phyloP scores from a whole-genome alignment of 64 coral and sea anemone genomes.

The Anthopleura sola region DNA sequence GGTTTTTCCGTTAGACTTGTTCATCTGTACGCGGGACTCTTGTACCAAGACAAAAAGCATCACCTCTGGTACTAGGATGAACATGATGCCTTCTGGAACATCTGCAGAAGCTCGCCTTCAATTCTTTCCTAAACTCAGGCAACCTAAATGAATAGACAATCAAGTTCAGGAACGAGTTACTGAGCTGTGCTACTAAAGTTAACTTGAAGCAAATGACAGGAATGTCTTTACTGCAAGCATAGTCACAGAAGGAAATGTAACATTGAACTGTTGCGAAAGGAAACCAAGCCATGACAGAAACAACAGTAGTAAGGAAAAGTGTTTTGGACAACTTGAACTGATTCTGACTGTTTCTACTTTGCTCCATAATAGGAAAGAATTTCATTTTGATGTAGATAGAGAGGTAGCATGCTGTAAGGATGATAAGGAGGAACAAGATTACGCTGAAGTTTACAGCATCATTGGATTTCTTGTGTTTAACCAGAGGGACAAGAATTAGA shows the following conservation, averaged over 20 bases:
- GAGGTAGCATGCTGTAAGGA: neutral
- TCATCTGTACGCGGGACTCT: neutral
- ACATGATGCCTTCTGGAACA: neutral
- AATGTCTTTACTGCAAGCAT: neutral
- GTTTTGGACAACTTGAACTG: neutral
- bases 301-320: neutral
- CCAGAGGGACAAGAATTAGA: no score
- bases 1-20: neutral
- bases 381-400: neutral
- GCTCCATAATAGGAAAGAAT: neutral
- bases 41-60: neutral
- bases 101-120: neutral
- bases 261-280: neutral
- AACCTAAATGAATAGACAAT: neutral
- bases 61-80: neutral
- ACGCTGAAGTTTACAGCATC: neutral
- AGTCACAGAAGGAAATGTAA: neutral
- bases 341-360: neutral
- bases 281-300: neutral
- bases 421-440: neutral
- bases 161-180: slow-evolving; percentile 2
- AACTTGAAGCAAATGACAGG: neutral
- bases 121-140: slow-evolving; percentile 4
- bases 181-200: neutral
- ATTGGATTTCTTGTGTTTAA: neutral